phyloP scores from a whole-genome alignment of 1,140 invertebrate species.

The Drosophila lini region DNA sequence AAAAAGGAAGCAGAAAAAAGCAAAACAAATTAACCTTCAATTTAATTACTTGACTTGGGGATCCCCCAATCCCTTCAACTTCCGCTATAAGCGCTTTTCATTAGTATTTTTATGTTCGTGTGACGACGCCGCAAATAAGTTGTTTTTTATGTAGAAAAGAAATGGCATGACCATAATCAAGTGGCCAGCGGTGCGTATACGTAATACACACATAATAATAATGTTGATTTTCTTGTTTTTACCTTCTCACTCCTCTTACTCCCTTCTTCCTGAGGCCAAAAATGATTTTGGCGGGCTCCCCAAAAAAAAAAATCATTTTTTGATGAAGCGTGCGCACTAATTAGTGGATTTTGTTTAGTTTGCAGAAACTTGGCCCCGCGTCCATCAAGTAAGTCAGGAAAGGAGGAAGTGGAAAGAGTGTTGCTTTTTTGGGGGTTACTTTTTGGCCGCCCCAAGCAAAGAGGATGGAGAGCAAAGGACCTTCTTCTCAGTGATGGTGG shows the following conservation, averaged over 20 bases:
- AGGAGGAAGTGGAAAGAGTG: slow-evolving; percentile 4
- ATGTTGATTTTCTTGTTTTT: slow-evolving; percentile 26
- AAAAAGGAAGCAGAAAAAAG: slow-evolving; percentile 40
- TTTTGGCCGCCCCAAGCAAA: slow-evolving; percentile 12
- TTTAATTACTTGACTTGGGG: slow-evolving; percentile 67
- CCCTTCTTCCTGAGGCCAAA: neutral
- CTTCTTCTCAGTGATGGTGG: neutral
- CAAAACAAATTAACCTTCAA: slow-evolving; percentile 67
- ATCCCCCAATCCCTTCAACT: neutral
- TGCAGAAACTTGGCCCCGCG: slow-evolving; percentile 55
- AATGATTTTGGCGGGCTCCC: slow-evolving; percentile 15
- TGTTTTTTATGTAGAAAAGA: slow-evolving; percentile 33
- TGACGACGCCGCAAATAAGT: slow-evolving; percentile 51
- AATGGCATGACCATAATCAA: slow-evolving; percentile 41
- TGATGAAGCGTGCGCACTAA: slow-evolving; percentile 61
- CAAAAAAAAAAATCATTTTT: slow-evolving; percentile 19
- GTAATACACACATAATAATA: slow-evolving; percentile 52
- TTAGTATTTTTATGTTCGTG: slow-evolving; percentile 59
- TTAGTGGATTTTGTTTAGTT: slow-evolving; percentile 73
- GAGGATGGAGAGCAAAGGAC: slow-evolving; percentile 1
- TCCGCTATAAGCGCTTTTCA: slow-evolving; percentile 23
- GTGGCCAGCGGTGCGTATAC: slow-evolving; percentile 56
- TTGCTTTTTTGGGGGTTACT: slow-evolving; percentile 57
- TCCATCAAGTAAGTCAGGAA: slow-evolving; percentile 23
- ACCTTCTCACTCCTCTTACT: neutral